These are phyloP conservation scores for Limnephilus marmoratus DNA, from an alignment of 2,888 invertebrate species.

Conservation along the genomic window DNA sequence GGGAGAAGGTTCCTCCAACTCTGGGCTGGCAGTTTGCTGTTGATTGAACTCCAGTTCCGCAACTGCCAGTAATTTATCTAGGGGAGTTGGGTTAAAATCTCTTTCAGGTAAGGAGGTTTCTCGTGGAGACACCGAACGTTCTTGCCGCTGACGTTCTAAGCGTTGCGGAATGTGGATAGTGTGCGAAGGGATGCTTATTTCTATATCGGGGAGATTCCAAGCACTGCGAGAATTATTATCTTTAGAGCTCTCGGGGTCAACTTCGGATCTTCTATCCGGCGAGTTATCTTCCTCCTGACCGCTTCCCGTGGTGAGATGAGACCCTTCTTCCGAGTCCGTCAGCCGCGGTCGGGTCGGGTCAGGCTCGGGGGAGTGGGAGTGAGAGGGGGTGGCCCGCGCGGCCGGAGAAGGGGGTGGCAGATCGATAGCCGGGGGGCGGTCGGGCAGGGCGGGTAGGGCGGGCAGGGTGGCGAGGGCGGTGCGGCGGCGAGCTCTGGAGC, in stretches of 20 bases:
- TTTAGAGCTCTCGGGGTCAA: slow-evolving; percentile 61
- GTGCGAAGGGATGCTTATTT: slow-evolving; percentile 80
- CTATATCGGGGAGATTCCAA: slow-evolving; percentile 76
- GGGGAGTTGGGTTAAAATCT: slow-evolving; percentile 74
- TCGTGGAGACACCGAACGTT: slow-evolving; percentile 67
- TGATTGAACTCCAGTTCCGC: slow-evolving; percentile 82
- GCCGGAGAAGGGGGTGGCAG: slow-evolving; percentile 65
- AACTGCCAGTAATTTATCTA: slow-evolving; percentile 81
- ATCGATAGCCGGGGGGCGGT: slow-evolving; percentile 58
- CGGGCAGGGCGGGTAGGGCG: slow-evolving; percentile 38
- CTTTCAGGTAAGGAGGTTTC: slow-evolving; percentile 68
- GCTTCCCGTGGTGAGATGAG: slow-evolving; percentile 30
- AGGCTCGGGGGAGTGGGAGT: slow-evolving; percentile 43
- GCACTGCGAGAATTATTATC: slow-evolving; percentile 67
- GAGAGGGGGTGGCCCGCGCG: slow-evolving; percentile 44
- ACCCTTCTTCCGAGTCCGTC: slow-evolving; percentile 67
- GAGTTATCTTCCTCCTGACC: slow-evolving; percentile 63
- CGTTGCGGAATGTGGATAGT: slow-evolving; percentile 77
- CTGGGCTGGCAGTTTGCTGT: slow-evolving; percentile 72
- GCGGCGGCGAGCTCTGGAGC: slow-evolving; percentile 65
- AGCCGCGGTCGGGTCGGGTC: slow-evolving; percentile 51
- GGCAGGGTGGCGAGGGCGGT: slow-evolving; percentile 30
- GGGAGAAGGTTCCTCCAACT: slow-evolving; percentile 60
- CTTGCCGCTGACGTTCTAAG: slow-evolving; percentile 68
- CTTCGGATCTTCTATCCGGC: slow-evolving; percentile 44